These are phyloP conservation scores for Chesias legatella DNA, from an alignment of 2,888 invertebrate species.

Conservation along the genomic window DNA sequence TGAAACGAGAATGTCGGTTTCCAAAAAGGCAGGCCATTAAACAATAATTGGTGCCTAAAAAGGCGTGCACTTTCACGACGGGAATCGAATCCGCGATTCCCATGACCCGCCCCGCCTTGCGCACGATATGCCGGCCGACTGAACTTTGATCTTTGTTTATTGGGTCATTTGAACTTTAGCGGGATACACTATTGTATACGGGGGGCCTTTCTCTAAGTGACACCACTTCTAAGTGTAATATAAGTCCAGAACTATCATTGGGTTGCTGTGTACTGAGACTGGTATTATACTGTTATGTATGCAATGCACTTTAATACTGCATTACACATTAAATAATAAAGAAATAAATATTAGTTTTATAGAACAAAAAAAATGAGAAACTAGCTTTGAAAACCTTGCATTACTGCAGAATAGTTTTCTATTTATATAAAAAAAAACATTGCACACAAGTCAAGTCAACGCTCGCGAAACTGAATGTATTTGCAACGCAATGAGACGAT, in stretches of 20 bases:
- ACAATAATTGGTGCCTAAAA: conserved; percentile 37
- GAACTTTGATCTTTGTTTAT: conserved; percentile 13
- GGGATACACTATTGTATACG: too few species aligned
- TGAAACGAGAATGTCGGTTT: conserved; percentile 4
- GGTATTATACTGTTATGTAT: too few species aligned
- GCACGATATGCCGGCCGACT: conserved; percentile 9
- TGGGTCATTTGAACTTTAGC: conserved; percentile 8
- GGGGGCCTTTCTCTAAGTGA: too few species aligned
- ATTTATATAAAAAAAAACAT: background rate
- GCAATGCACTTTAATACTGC: too few species aligned
- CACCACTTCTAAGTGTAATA: too few species aligned
- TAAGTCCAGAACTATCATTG: too few species aligned
- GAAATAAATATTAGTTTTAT: too few species aligned
- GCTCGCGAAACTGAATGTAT: conserved; percentile 9
- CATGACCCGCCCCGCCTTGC: conserved; percentile 26
- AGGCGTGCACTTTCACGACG: conserved; percentile 41
- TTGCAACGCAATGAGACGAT: conserved; percentile 16
- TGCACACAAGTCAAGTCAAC: conserved; percentile 7
- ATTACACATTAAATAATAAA: too few species aligned
- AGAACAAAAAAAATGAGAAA: too few species aligned
- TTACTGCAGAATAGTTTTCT: too few species aligned
- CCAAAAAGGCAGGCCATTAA: conserved; percentile 22
- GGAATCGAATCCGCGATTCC: conserved; percentile 30
- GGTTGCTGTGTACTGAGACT: too few species aligned
- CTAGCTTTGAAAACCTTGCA: too few species aligned